Percentiles rank a stretch among this genome's conserved stretches.
Conservation (phyloP, 2,797 vertebrate species). For the Pithecia hirsuta region DNA sequence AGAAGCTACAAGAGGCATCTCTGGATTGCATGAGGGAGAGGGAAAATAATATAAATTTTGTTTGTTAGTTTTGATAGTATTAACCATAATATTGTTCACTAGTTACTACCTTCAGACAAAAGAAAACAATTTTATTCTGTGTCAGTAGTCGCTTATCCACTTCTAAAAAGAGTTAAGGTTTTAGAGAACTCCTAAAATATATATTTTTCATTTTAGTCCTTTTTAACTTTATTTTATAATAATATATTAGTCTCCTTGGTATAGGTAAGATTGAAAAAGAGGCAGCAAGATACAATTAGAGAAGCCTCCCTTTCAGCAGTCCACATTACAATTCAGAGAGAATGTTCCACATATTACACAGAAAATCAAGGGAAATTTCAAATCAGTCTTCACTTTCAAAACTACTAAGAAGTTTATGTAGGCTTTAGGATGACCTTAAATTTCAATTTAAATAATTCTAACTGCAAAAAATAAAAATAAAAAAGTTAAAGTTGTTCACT, state of each 20-base stretch:
- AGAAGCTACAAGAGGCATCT: background rate
- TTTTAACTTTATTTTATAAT: background rate
- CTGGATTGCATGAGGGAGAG: background rate
- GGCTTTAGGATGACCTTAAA: background rate
- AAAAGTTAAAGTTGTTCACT: background rate
- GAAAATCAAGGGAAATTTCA: conserved; percentile 28
- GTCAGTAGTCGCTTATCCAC: background rate
- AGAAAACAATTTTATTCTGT: background rate
- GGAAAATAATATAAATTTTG: background rate
- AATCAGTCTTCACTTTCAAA: background rate
- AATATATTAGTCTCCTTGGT: background rate
- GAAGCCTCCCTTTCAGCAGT: background rate
- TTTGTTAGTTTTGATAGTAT: background rate
- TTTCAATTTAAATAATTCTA: background rate
- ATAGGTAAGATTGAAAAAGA: background rate
- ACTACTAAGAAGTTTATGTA: background rate
- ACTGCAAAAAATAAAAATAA: background rate
- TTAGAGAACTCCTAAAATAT: background rate
- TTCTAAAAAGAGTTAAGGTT: background rate
- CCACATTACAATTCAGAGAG: background rate
- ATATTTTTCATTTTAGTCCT: background rate
- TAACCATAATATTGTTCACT: background rate
- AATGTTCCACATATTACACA: background rate
- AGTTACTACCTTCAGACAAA: conserved; percentile 11
- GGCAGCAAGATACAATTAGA: background rate